Conservation (phyloP, 2,113 vertebrate genomes). For the Atherinomorus stipes region DNA sequence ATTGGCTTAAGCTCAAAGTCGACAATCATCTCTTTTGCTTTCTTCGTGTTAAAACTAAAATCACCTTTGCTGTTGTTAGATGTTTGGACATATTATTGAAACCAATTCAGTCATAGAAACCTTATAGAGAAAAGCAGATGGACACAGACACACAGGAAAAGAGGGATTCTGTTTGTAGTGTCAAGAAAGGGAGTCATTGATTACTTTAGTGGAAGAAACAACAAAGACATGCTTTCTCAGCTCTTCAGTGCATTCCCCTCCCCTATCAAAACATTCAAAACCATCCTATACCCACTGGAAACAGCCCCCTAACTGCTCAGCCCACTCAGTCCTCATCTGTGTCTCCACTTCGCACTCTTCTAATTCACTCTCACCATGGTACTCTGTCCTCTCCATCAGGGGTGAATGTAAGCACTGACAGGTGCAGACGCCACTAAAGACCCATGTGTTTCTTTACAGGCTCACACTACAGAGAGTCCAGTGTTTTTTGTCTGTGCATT, state of each 20-base stretch:
- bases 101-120: not conserved
- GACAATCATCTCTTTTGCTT: no score
- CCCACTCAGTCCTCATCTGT: conserved; percentile 18
- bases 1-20: no score
- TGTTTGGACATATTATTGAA: not conserved
- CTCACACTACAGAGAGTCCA: conserved; percentile 36
- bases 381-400: conserved; percentile 32
- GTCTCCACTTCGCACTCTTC: conserved; percentile 28
- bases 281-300: conserved; percentile 25
- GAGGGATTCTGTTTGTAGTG: conserved; percentile 38
- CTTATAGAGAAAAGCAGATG: not conserved
- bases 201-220: conserved; percentile 51
- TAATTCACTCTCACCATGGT: conserved; percentile 47
- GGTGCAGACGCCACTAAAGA: conserved; percentile 69
- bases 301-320: conserved; percentile 14
- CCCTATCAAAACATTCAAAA: conserved; percentile 46
- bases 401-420: conserved; percentile 72
- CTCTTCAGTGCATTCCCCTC: conserved; percentile 32
- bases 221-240: conserved; percentile 59
- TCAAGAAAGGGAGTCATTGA: conserved; percentile 48
- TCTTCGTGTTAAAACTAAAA: no score
- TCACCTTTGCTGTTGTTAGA: no score
- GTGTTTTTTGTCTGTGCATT: conserved; percentile 34
- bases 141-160: not conserved
- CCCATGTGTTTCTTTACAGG: conserved; percentile 56